phyloP scores from a whole-genome alignment of 2,113 vertebrate species.

The Entomyzon cyanotis region DNA sequence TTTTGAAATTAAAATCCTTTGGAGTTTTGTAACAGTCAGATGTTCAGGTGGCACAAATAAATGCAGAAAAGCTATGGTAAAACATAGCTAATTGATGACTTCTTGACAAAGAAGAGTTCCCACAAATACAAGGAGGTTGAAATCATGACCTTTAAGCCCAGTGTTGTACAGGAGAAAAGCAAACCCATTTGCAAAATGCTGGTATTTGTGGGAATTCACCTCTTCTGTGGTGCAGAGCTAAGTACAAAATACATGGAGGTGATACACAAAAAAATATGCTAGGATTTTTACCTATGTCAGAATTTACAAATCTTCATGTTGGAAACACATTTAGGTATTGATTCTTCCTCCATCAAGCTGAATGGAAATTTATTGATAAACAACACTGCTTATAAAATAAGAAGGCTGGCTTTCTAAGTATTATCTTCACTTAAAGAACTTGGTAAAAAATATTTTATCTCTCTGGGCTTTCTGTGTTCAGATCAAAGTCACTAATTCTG shows the following conservation, averaged over 20 bases:
- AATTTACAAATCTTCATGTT: background rate
- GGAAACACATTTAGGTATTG: background rate
- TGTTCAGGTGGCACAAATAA: background rate
- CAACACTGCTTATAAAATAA: background rate
- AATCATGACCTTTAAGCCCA: background rate
- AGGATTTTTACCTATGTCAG: background rate
- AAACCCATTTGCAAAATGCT: background rate
- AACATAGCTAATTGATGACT: background rate
- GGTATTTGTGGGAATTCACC: fast-evolving
- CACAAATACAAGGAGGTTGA: background rate
- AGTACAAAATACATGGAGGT: background rate
- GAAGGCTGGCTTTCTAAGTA: background rate
- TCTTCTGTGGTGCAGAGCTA: background rate
- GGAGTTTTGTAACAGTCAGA: background rate
- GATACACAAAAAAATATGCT: background rate
- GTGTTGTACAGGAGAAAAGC: background rate
- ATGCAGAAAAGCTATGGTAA: background rate
- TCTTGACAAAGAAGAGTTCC: background rate
- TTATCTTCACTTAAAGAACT: background rate
- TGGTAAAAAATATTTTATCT: background rate
- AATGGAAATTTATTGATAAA: background rate
- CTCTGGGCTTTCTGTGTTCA: background rate
- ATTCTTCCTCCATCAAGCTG: background rate
- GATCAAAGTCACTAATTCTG: background rate
- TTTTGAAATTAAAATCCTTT: background rate